Conservation (phyloP, 2,888 invertebrate species). For the Archaeoteleia sp. region DNA sequence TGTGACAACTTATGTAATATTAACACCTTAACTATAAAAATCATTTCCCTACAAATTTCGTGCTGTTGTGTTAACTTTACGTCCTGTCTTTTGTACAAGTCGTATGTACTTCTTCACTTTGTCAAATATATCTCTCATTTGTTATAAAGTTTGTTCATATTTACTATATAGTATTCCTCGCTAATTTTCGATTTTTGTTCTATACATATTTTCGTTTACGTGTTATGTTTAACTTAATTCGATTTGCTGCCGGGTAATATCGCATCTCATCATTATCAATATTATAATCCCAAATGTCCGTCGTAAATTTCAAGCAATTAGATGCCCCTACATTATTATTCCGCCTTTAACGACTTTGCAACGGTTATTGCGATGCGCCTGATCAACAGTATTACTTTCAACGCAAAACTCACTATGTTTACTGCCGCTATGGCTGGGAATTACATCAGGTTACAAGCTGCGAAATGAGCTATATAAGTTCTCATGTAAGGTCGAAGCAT, state of each 20-base stretch:
- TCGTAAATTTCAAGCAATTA: conserved; percentile 33
- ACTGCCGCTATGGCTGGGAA: conserved; percentile 35
- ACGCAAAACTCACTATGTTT: conserved; percentile 46
- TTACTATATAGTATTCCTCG: no score
- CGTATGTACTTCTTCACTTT: no score
- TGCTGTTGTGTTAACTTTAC: no score
- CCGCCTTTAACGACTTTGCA: conserved; percentile 36
- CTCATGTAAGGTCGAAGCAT: conserved; percentile 12
- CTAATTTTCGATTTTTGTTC: neutral
- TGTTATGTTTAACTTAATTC: neutral
- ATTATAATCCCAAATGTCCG: conserved; percentile 4
- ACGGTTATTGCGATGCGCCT: conserved; percentile 22
- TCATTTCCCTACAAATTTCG: no score
- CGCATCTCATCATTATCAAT: conserved; percentile 1
- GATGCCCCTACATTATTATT: conserved; percentile 27
- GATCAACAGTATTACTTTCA: conserved; percentile 41
- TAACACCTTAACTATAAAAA: no score
- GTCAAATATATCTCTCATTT: no score
- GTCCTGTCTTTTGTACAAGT: no score
- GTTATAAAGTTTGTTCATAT: no score
- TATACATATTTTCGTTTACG: neutral
- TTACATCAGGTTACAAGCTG: conserved; percentile 56
- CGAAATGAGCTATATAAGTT: conserved; percentile 55
- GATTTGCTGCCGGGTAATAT: neutral
- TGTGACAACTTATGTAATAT: no score